These are phyloP conservation scores for Conchocele bisecta DNA, from an alignment of 2,888 invertebrate species.

Conservation along the genomic window DNA sequence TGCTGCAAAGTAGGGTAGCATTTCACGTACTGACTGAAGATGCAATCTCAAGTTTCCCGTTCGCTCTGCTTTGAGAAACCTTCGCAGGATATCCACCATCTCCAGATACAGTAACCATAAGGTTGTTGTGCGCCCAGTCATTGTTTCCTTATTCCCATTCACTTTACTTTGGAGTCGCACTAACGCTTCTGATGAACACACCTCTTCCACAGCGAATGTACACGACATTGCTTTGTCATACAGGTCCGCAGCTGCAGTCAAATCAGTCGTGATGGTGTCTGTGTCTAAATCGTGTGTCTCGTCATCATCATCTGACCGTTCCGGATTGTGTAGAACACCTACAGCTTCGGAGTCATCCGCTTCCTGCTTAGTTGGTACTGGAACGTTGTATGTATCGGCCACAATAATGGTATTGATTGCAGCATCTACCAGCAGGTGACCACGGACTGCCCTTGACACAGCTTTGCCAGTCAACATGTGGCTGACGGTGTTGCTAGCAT, in stretches of 20 bases:
- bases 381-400: neutral
- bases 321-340: too few relatives aligned
- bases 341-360: too few relatives aligned
- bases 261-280: too few relatives aligned
- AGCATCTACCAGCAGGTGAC: constrained; percentile 50
- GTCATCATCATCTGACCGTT: too few relatives aligned
- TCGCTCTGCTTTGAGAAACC: constrained; percentile 47
- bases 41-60: constrained; percentile 39
- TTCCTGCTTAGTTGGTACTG: neutral
- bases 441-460: constrained; percentile 44
- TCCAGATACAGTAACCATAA: constrained; percentile 46
- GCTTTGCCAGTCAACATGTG: constrained; percentile 64
- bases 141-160: neutral
- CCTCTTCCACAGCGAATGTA: neutral
- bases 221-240: neutral
- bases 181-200: neutral
- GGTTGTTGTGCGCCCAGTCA: constrained; percentile 23
- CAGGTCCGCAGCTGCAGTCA: too few relatives aligned
- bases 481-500: constrained; percentile 59
- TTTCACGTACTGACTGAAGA: constrained; percentile 29
- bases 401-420: constrained; percentile 19
- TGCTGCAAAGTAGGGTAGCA: constrained; percentile 49
- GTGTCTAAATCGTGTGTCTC: too few relatives aligned
- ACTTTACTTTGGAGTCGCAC: neutral
- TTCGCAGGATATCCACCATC: constrained; percentile 32